Evolutionary conservation across 2,113 vertebrate species (phyloP), one percentile per base, ranked within the genome.

Genomic region (Panurus biarmicus): DNA sequence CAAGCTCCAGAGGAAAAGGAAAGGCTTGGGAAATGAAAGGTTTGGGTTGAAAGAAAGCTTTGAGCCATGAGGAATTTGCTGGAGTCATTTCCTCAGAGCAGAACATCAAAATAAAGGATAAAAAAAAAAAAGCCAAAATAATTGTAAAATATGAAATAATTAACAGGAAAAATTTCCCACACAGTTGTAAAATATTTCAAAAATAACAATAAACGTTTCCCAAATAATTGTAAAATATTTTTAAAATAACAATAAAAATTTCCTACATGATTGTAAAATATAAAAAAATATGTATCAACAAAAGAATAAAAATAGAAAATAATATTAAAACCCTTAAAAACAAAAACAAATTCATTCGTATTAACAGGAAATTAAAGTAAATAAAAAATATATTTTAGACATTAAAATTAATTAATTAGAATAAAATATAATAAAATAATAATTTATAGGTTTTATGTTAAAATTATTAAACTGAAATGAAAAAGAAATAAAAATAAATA

Each of bases 61-160:
- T 0, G 0, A 28, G 36, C 11, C 20, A 6, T 0, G 9, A 35
- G 36, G 21, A n/a, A 4, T 6, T 74, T 36, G 77, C 54, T 54
- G 6, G 33, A 78, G 11, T 69, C 4, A 1, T 35, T 57, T 26
- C 23, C 18, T 44, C 5, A 3, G 74, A 83, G 81, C 3, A 22
- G 11, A 64, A n/a, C 18, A 10, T 48, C 21, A 22, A 64, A 72
- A 48, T 19, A 42, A 64, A 8, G 8, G 7, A 29, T 14, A 2
- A 48, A 64, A 77, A 24, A 2, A 48, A 64, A 77, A 24, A 14
- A 0, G 3, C 5, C 23, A 9, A 28, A 70, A 20, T 10, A 24
- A 19, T 10, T 13, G 12, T 29, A 24, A 70, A 60, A 60, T 15
- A 33, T 15, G 2, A 66, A 65, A 57, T 20, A 48, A 22, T 9